A percentile compares a stretch with the other conserved stretches of the same genome.
Evolutionary conservation across 1,140 invertebrate genomes (phyloP).

Genomic region (Pseudomyrmex dendroicus): DNA sequence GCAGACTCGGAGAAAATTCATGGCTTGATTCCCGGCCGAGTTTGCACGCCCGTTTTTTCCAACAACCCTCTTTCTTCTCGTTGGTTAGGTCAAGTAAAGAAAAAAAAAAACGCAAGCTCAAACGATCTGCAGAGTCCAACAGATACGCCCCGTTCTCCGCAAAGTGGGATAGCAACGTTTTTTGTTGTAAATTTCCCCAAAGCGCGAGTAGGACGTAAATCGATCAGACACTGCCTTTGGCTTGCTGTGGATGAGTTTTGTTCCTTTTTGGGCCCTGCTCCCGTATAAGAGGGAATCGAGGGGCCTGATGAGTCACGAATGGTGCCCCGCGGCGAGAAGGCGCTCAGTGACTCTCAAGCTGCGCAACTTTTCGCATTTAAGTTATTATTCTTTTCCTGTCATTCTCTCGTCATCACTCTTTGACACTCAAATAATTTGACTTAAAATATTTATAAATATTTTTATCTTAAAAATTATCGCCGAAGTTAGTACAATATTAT

Average conservation of each 20-base stretch:
- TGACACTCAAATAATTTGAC: neutral
- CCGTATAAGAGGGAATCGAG: slow-evolving; percentile 83
- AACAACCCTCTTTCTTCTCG: slow-evolving; percentile 39
- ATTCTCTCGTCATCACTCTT: neutral
- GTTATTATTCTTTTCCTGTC: slow-evolving; percentile 5
- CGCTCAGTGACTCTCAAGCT: slow-evolving; percentile 79
- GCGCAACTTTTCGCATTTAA: slow-evolving; percentile 16
- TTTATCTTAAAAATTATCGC: neutral
- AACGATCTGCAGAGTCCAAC: slow-evolving; percentile 48
- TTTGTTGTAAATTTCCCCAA: slow-evolving; percentile 81
- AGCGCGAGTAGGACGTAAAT: slow-evolving; percentile 83
- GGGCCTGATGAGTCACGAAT: slow-evolving; percentile 85
- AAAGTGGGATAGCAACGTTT: slow-evolving; percentile 72
- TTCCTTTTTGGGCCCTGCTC: slow-evolving; percentile 83
- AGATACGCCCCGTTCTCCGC: slow-evolving; percentile 61
- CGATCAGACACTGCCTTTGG: slow-evolving; percentile 82
- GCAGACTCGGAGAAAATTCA: slow-evolving; percentile 53
- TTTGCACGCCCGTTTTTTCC: slow-evolving; percentile 65
- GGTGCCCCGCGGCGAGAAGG: slow-evolving; percentile 82
- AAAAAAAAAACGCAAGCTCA: slow-evolving; percentile 15
- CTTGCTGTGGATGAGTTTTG: slow-evolving; percentile 80
- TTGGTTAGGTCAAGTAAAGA: neutral
- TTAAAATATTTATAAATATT: neutral
- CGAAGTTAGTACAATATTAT: too few species aligned
- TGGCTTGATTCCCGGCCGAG: slow-evolving; percentile 61